phyloP scores from a whole-genome alignment of 1,140 invertebrate species.

The Orius insidiosus region DNA sequence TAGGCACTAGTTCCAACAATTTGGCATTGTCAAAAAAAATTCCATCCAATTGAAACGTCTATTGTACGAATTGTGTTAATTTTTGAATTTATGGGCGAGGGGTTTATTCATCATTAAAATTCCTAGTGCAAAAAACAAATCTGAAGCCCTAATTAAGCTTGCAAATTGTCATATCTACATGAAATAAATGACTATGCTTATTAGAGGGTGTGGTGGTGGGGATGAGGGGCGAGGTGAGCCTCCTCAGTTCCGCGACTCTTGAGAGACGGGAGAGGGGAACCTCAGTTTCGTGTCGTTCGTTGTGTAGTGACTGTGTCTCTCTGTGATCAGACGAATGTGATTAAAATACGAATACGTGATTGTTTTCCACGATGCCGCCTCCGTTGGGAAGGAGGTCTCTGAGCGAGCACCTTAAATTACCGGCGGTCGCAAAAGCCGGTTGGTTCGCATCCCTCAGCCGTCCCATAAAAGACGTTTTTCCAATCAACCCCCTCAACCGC shows the following conservation, averaged over 20 bases:
- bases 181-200: no score
- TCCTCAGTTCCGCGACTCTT: not conserved
- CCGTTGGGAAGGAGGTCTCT: slow-evolving; percentile 11
- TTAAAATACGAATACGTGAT: not conserved
- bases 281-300: not conserved
- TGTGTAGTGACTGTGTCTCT: not conserved
- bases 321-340: not conserved
- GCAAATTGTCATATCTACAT: no score
- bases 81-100: no score
- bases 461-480: slow-evolving; percentile 29
- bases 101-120: no score
- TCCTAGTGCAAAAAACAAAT: no score
- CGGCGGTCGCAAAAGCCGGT: slow-evolving; percentile 36
- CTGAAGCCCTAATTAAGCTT: no score
- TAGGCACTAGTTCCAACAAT: no score
- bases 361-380: slow-evolving; percentile 6
- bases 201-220: no score
- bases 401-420: slow-evolving; percentile 8
- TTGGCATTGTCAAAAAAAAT: no score
- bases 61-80: no score
- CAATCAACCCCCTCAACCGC: not conserved
- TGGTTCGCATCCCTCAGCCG: slow-evolving; percentile 60
- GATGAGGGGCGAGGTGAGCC: no score
- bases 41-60: no score
- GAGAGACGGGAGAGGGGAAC: not conserved